Conservation (phyloP, 1,140 invertebrate genomes). For the Drosophila kepulauana region DNA sequence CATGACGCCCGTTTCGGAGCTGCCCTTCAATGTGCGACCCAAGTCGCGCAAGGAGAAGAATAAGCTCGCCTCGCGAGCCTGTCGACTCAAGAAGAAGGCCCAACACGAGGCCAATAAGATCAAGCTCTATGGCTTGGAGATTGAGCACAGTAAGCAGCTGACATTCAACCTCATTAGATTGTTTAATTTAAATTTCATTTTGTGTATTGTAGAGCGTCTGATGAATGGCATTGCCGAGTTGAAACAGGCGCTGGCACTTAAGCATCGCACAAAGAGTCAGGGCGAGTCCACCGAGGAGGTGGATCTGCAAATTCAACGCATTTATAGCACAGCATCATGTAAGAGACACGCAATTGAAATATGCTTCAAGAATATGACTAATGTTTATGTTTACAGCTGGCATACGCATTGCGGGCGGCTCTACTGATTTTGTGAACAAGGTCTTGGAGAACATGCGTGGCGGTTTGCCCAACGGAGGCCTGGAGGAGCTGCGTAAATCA, state of each 20-base stretch:
- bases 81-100: constrained; percentile 97
- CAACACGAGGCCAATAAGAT: constrained; percentile 98
- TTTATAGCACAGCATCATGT: constrained; percentile 88
- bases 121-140: constrained; percentile 96
- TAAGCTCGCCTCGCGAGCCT: constrained; percentile 97
- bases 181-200: not conserved
- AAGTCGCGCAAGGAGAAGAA: constrained; percentile 99
- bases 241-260: constrained; percentile 87
- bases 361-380: not conserved
- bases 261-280: constrained; percentile 87
- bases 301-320: constrained; percentile 88
- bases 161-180: not conserved
- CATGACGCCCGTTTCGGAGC: constrained; percentile 97
- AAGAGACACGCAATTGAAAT: constrained; percentile 73
- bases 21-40: constrained; percentile 94
- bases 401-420: constrained; percentile 91
- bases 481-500: constrained; percentile 86
- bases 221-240: constrained; percentile 89
- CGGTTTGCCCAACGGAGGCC: constrained; percentile 88
- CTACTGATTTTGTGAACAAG: constrained; percentile 94
- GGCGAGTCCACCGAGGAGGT: constrained; percentile 88
- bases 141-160: constrained; percentile 94
- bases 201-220: constrained; percentile 86
- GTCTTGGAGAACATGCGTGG: constrained; percentile 91
- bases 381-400: constrained; percentile 85